These are phyloP conservation scores for Eristalis pertinax DNA, from an alignment of 2,888 invertebrate genomes.

Conservation along the genomic window DNA sequence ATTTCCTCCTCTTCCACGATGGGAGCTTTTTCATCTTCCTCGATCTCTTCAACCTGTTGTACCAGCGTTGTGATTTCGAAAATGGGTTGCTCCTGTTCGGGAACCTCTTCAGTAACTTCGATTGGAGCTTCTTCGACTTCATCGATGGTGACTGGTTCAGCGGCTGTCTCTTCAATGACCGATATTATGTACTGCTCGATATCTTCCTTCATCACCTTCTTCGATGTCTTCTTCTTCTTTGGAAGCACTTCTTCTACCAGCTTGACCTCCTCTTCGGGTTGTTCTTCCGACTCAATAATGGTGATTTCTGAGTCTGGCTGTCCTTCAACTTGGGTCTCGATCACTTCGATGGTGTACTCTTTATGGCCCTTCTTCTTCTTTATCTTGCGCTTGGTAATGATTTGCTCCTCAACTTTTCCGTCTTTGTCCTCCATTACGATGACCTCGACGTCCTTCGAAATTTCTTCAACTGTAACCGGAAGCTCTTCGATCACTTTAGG, in stretches of 20 bases:
- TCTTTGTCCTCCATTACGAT: conserved; percentile 75
- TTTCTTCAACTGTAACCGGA: conserved; percentile 73
- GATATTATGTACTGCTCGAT: conserved; percentile 77
- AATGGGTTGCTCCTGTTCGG: conserved; percentile 80
- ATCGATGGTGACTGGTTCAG: conserved; percentile 62
- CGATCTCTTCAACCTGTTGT: conserved; percentile 73
- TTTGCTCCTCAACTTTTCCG: conserved; percentile 79
- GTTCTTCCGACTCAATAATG: conserved; percentile 78
- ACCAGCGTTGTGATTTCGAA: conserved; percentile 73
- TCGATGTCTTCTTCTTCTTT: conserved; percentile 74
- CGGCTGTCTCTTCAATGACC: conserved; percentile 77
- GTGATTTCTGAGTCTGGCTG: conserved; percentile 80
- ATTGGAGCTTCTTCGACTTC: conserved; percentile 60
- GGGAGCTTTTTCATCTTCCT: conserved; percentile 74
- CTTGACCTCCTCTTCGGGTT: conserved; percentile 68
- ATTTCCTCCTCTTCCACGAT: conserved; percentile 65
- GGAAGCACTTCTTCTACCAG: conserved; percentile 49
- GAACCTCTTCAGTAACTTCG: conserved; percentile 76
- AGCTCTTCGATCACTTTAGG: conserved; percentile 73
- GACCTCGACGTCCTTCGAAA: conserved; percentile 75
- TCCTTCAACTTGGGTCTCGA: conserved; percentile 81
- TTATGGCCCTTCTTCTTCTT: conserved; percentile 82
- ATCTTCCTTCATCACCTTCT: conserved; percentile 75
- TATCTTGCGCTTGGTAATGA: conserved; percentile 81
- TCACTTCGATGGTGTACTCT: conserved; percentile 81